Base-by-base conservation (phyloP, 2,113 vertebrate genomes). In the Hemibagrus wyckioides region DNA sequence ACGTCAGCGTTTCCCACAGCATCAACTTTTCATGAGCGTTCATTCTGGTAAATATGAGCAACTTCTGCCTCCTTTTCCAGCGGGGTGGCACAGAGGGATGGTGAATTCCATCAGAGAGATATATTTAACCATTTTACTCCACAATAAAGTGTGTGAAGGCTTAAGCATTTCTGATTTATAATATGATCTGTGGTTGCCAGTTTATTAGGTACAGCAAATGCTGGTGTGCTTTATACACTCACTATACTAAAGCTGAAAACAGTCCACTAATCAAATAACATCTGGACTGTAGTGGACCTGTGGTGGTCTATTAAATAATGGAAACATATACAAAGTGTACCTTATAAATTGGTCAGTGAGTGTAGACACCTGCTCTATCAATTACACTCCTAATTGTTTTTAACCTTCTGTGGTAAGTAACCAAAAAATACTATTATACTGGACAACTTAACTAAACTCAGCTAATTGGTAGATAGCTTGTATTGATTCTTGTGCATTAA, bases 21-120 rank as follows among this genome's bases (percentile, higher is more conserved):
- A 95, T 94, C 94, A 95, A 95, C 91, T 94, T 95, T 95, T 95
- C 95, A 95, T 95, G 94, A 96, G 94, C 84, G 88, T 87, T 77
- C 91, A 91, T 93, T 89, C 92, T 94, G 93, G 94, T 93, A 95
- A 95, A 95, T 95, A 96, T 92, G 92, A 92, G 92, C 91, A 86
- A 87, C 90, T 90, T 91, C 75, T 89, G 90, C 91, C 89, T 36
- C 4, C 41, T 87, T 28, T 67, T 67, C 33, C 44, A 25, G 86
- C 25, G 14, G 73, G 81, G 8, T 65, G 71, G 39, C 86, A 83
- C 52, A 83, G 41, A 59, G 23, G 69, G 69, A 54, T 61, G 73
- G 81, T 30, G n/a, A 54, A 87, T 83, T 87, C 81, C 82, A 63
- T 76, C 30, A 87, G 69, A 83, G 13, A 52, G 33, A 83, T 17